phyloP scores from a whole-genome alignment of 2,113 vertebrate genomes.

The Sturnira hondurensis region DNA sequence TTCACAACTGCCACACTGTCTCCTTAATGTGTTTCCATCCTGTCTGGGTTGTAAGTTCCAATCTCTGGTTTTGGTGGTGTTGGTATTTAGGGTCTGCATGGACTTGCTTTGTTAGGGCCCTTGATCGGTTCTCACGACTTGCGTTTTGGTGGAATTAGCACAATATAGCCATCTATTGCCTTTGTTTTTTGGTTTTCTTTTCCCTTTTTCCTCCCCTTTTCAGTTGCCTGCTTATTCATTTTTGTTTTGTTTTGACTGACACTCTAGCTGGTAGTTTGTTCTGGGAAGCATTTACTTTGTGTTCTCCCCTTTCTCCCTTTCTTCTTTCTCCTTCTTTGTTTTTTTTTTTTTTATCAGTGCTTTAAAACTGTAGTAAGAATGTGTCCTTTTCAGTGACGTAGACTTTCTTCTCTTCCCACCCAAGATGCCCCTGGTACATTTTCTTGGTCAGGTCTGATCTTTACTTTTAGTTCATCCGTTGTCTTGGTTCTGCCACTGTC shows the following conservation, averaged over 20 bases:
- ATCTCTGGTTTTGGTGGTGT: neutral
- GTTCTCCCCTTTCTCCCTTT: neutral
- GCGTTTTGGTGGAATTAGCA: neutral
- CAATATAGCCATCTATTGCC: neutral
- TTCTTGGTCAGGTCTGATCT: neutral
- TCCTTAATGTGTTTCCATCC: neutral
- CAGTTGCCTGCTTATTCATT: neutral
- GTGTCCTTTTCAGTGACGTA: neutral
- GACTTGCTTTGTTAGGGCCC: neutral
- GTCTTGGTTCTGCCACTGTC: constrained; percentile 6
- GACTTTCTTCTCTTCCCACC: neutral
- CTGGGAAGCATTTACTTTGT: neutral
- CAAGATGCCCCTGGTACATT: neutral
- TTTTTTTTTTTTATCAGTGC: neutral
- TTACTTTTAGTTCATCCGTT: neutral
- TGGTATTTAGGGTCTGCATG: neutral
- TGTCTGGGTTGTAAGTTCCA: neutral
- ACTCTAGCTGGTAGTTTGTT: neutral
- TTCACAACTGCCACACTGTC: neutral
- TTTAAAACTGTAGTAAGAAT: neutral
- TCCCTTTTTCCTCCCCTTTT: neutral
- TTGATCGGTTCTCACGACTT: neutral
- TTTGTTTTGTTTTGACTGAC: neutral
- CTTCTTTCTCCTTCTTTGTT: neutral
- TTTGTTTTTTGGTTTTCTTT: neutral